Evolutionary conservation across 2,888 invertebrate genomes (phyloP).

Genomic region (Rhabditophanes sp.): DNA sequence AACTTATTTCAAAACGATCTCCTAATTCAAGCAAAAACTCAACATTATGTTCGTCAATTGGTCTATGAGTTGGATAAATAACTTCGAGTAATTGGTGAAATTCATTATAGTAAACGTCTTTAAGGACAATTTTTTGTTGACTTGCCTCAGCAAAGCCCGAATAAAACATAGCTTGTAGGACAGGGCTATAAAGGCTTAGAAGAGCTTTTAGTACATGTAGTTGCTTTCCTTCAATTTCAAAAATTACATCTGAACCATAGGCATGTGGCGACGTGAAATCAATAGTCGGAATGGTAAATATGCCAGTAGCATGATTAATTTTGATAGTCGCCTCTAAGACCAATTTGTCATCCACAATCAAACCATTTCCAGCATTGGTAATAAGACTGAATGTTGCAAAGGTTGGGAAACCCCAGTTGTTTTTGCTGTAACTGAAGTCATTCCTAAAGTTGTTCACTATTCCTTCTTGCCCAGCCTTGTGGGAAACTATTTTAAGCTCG

Average conservation of each 20-base stretch:
- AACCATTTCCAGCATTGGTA: slow-evolving; percentile 22
- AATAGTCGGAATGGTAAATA: slow-evolving; percentile 10
- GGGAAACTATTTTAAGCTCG: slow-evolving; percentile 18
- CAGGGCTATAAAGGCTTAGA: slow-evolving; percentile 36
- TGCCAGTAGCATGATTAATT: slow-evolving; percentile 29
- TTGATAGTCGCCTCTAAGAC: slow-evolving; percentile 33
- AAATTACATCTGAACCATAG: slow-evolving; percentile 21
- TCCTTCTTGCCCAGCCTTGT: slow-evolving; percentile 2
- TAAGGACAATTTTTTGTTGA: slow-evolving; percentile 28
- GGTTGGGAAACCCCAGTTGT: slow-evolving; percentile 43
- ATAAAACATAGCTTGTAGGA: slow-evolving; percentile 38
- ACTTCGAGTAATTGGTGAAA: slow-evolving; percentile 46
- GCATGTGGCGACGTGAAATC: slow-evolving; percentile 23
- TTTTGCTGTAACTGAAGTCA: slow-evolving; percentile 39
- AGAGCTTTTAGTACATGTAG: slow-evolving; percentile 34
- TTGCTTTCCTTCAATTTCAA: slow-evolving; percentile 31
- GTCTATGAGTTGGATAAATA: slow-evolving; percentile 46
- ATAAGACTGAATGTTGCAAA: slow-evolving; percentile 37
- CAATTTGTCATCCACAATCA: slow-evolving; percentile 24
- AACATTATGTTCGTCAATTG: slow-evolving; percentile 45
- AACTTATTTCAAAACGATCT: slow-evolving; percentile 46
- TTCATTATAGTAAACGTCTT: slow-evolving; percentile 36
- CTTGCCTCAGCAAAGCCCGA: slow-evolving; percentile 29
- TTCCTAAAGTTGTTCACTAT: slow-evolving; percentile 29
- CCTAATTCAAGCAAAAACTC: slow-evolving; percentile 45